phyloP scores from a whole-genome alignment of 1,140 invertebrate species.

The Rhagoletis pomonella region DNA sequence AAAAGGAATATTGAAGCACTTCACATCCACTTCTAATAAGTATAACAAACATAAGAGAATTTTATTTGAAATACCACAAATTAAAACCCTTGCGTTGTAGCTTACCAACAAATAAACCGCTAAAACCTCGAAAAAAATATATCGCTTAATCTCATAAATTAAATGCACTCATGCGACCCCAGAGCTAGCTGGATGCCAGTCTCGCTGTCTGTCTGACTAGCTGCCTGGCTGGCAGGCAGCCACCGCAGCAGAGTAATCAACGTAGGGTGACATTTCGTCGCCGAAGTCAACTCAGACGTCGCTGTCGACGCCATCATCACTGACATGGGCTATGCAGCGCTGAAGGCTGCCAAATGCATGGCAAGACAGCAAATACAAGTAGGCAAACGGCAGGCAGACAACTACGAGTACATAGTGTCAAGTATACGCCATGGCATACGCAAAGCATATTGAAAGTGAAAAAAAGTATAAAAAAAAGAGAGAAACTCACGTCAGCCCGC shows the following conservation, averaged over 20 bases:
- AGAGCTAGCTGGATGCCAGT: background rate
- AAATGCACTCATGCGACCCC: background rate
- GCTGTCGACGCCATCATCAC: background rate
- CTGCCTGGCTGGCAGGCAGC: slow-evolving; percentile 29
- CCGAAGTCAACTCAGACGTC: slow-evolving; percentile 5
- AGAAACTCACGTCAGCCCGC: background rate
- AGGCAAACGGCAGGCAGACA: background rate
- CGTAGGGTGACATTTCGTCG: slow-evolving; percentile 43
- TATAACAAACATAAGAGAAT: no score
- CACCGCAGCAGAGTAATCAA: slow-evolving; percentile 44
- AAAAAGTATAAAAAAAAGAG: background rate
- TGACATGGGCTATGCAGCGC: background rate
- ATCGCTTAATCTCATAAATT: slow-evolving; percentile 50
- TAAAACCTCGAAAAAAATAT: background rate
- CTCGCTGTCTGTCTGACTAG: background rate
- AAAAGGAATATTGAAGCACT: no score
- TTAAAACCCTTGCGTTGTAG: background rate
- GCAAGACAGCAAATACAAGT: background rate
- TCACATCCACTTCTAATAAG: no score
- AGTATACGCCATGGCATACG: slow-evolving; percentile 28
- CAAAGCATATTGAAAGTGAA: background rate
- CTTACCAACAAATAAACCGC: slow-evolving; percentile 26
- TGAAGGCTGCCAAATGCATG: slow-evolving; percentile 40
- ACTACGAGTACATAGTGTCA: background rate
- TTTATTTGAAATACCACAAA: background rate